These are phyloP conservation scores for Paradoxurus hermaphroditus DNA, from an alignment of 2,113 vertebrate species.

Conservation along the genomic window DNA sequence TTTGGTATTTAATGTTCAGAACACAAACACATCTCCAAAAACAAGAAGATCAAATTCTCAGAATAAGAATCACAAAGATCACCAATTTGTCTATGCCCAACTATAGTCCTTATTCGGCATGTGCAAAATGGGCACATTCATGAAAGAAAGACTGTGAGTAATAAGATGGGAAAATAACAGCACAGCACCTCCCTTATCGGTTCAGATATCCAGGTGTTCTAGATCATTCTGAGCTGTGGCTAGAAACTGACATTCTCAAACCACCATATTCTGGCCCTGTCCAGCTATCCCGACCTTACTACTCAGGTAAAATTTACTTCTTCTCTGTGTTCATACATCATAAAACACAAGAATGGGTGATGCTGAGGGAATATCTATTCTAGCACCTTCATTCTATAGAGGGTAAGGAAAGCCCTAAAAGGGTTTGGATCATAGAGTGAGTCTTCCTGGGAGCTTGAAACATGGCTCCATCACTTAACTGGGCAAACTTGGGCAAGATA, in stretches of 20 bases:
- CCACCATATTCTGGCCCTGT: background rate
- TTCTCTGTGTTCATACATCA: background rate
- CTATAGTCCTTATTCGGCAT: background rate
- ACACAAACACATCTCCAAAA: conserved; percentile 25
- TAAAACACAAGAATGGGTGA: background rate
- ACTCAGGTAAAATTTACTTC: background rate
- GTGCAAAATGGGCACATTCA: background rate
- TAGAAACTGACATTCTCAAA: background rate
- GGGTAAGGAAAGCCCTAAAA: background rate
- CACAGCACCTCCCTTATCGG: background rate
- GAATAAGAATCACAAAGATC: background rate
- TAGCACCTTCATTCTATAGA: background rate
- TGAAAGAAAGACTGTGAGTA: background rate
- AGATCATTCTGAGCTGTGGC: background rate
- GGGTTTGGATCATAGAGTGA: background rate
- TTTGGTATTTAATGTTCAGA: conserved; percentile 31
- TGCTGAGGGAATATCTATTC: background rate
- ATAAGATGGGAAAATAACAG: background rate
- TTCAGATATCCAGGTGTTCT: background rate
- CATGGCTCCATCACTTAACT: background rate
- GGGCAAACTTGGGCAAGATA: background rate
- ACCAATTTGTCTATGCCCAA: background rate
- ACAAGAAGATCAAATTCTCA: conserved; percentile 1
- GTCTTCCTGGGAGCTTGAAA: background rate
- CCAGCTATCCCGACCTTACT: background rate